phyloP scores from a whole-genome alignment of 2,113 vertebrate species.

The Odontophorus gujanensis region DNA sequence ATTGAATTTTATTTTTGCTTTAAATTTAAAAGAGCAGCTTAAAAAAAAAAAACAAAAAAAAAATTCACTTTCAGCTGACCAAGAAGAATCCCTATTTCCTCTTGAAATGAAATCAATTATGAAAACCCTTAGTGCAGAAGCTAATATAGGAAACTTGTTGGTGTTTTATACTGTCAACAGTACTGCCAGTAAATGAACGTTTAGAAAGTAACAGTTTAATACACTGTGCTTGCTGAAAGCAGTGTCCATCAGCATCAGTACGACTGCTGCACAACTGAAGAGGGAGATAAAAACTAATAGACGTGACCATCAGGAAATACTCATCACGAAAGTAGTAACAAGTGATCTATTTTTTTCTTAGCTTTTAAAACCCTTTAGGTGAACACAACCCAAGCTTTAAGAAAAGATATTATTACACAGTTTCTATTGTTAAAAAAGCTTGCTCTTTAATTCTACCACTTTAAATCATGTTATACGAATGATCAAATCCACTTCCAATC shows the following conservation, averaged over 20 bases:
- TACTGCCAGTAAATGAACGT: neutral
- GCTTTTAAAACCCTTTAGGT: neutral
- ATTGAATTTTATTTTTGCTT: neutral
- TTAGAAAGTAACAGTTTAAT: neutral
- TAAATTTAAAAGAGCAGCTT: neutral
- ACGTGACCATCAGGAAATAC: neutral
- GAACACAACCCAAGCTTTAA: neutral
- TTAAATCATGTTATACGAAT: neutral
- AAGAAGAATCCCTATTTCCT: neutral
- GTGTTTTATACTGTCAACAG: neutral
- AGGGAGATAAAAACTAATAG: neutral
- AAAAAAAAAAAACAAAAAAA: neutral
- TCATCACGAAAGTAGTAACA: accelerated
- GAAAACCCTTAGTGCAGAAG: neutral
- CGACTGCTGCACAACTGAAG: neutral
- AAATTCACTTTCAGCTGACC: neutral
- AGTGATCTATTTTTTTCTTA: neutral
- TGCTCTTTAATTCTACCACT: neutral
- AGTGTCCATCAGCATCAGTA: neutral
- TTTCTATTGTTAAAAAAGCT: neutral
- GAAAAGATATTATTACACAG: neutral
- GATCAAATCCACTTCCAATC: neutral
- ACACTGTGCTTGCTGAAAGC: neutral
- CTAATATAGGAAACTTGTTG: neutral
- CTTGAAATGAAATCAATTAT: neutral